Percentiles rank a stretch among this genome's conserved stretches.
These are phyloP conservation scores for Tiliacea aurago DNA, from an alignment of 2,888 invertebrate species.

Conservation along the genomic window DNA sequence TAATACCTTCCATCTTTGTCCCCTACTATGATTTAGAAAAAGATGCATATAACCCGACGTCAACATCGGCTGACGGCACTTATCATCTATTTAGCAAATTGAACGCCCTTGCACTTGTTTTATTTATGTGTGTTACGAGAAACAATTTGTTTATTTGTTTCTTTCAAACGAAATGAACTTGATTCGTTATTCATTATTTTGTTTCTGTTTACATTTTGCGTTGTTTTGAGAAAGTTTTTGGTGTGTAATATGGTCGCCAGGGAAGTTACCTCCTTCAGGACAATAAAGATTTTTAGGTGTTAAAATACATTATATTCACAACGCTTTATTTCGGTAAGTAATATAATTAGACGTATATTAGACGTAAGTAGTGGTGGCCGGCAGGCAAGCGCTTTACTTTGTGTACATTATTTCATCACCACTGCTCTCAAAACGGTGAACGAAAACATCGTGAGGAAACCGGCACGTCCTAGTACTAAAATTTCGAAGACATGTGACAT, in stretches of 20 bases:
- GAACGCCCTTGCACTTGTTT: slow-evolving; percentile 79
- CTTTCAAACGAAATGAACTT: slow-evolving; percentile 46
- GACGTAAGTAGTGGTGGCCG: no score
- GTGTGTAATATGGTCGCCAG: slow-evolving; percentile 10
- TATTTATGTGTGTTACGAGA: slow-evolving; percentile 55
- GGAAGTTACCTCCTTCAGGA: background rate
- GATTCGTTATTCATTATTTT: slow-evolving; percentile 45
- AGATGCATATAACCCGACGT: slow-evolving; percentile 59
- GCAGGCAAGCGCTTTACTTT: no score
- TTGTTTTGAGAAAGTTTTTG: slow-evolving; percentile 23
- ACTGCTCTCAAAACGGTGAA: no score
- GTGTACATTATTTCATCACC: no score
- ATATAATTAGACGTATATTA: no score
- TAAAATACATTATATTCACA: background rate
- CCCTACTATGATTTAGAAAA: slow-evolving; percentile 66
- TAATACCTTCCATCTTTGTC: slow-evolving; percentile 70
- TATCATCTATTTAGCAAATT: slow-evolving; percentile 79
- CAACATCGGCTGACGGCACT: slow-evolving; percentile 72
- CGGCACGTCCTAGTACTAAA: no score
- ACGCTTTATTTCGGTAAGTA: no score
- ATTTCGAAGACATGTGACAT: no score
- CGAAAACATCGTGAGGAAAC: no score
- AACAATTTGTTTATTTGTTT: slow-evolving; percentile 46
- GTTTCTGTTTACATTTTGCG: slow-evolving; percentile 48
- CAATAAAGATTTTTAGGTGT: background rate